Percentiles rank a stretch among this genome's conserved stretches.
Evolutionary conservation across 2,888 invertebrate species (phyloP).

Genomic region (Ophion costatus): DNA sequence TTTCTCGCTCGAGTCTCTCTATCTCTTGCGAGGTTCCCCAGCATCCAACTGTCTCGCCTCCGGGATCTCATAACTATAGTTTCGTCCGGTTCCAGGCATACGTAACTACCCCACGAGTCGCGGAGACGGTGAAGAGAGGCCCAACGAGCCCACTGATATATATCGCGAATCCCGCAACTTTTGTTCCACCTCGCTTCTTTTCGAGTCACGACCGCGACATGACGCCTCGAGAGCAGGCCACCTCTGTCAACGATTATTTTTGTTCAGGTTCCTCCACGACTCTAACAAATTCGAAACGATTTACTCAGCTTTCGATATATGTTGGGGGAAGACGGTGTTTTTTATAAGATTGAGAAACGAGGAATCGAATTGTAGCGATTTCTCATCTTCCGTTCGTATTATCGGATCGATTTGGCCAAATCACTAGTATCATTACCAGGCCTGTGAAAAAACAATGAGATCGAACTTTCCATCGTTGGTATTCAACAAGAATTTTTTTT

Average conservation of each 20-base stretch:
- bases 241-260: slow-evolving; percentile 7
- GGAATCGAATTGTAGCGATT: no score
- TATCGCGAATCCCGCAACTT: slow-evolving; percentile 15
- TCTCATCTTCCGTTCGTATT: no score
- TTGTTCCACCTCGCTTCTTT: slow-evolving; percentile 38
- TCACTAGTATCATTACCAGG: no score
- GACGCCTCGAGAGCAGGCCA: slow-evolving; percentile 37
- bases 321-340: neutral
- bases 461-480: no score
- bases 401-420: no score
- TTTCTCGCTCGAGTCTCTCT: slow-evolving; percentile 49
- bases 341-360: no score
- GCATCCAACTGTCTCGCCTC: slow-evolving; percentile 52
- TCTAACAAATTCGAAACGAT: slow-evolving; percentile 4
- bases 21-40: slow-evolving; percentile 36
- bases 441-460: no score
- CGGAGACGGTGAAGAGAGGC: slow-evolving; percentile 8
- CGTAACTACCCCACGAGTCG: slow-evolving; percentile 39
- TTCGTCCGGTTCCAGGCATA: slow-evolving; percentile 39
- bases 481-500: no score
- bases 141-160: slow-evolving; percentile 34
- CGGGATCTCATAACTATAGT: slow-evolving; percentile 36
- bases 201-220: slow-evolving; percentile 18
- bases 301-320: neutral
- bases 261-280: slow-evolving; percentile 1